Evolutionary conservation across 2,888 invertebrate species (phyloP), one percentile per base, ranked within the genome.

Genomic region (Brassicogethes aeneus): DNA sequence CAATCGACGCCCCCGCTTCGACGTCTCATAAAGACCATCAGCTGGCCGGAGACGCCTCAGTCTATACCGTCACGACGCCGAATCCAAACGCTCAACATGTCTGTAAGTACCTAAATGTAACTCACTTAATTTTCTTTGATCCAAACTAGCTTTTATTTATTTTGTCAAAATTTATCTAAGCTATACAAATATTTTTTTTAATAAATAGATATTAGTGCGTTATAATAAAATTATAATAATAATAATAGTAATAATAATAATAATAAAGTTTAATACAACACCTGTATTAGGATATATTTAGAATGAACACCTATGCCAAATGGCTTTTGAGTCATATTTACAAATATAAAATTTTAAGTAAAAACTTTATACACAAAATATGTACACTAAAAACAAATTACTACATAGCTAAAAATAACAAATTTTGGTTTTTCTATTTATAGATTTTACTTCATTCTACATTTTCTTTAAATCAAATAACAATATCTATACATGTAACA

Each of bases 51-150:
- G 64, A 63, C 65, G 64, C 61, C 70, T 17, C 71, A 61, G 71
- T 56, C 68, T 60, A 70, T 70, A 69, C 62, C 72, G 68, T 68
- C 71, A 68, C 69, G 71, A 71, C 73, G 71, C 66, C 54, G 52
- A 47, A 53, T 54, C 54, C 54, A 50, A 52, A 56, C 54, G 52
- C 45, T 53, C 52, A 56, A 44, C 38, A 64, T 65, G 65, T 60
- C 65, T 47, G 65, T 65, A 61, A 65, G 65, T 64, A 48, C 35
- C 7, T 7, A 32, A 12, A 32, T n/a, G n/a, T n/a, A n/a, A n/a
- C n/a, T n/a, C n/a, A n/a, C n/a, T n/a, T n/a, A n/a, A n/a, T n/a
- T n/a, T n/a, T n/a, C n/a, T n/a, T n/a, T n/a, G n/a, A n/a, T n/a
- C n/a, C n/a, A n/a, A n/a, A n/a, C n/a, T n/a, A n/a, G n/a, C n/a